These are phyloP conservation scores for Cephus runcator DNA, from an alignment of 2,888 invertebrate genomes.

Conservation along the genomic window DNA sequence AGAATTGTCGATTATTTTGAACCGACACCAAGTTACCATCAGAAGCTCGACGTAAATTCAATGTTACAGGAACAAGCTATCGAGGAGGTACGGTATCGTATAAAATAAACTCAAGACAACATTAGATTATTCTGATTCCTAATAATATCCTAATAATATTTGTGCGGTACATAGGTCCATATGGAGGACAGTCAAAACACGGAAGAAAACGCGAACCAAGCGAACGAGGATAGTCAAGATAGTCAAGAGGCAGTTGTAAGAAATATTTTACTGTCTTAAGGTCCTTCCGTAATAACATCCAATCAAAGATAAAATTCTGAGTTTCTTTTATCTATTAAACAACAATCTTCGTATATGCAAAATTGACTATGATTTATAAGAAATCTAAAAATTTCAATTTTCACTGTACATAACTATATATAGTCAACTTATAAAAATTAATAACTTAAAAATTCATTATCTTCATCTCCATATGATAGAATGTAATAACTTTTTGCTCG, in stretches of 20 bases:
- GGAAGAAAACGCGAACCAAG: constrained; percentile 29
- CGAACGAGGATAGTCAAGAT: constrained; percentile 59
- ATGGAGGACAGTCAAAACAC: constrained; percentile 54
- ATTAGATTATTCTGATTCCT: constrained; percentile 14
- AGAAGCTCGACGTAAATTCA: constrained; percentile 83
- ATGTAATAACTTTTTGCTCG: no score
- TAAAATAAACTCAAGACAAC: neutral
- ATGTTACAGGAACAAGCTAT: constrained; percentile 87
- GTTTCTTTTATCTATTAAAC: no score
- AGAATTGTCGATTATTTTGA: constrained; percentile 79
- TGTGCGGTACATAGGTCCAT: constrained; percentile 45
- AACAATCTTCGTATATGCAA: no score
- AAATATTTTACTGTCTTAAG: neutral
- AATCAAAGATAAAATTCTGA: no score
- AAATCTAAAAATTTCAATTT: no score
- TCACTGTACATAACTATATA: no score
- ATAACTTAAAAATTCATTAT: no score
- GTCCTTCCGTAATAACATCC: no score
- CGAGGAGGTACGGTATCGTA: constrained; percentile 71
- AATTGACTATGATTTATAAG: no score
- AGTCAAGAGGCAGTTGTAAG: constrained; percentile 46
- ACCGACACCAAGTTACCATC: constrained; percentile 82
- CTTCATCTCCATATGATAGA: no score
- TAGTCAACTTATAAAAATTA: no score
- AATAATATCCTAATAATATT: neutral